These are phyloP conservation scores for Drosophila malerkotliana DNA, from an alignment of 1,140 invertebrate species.

Conservation along the genomic window DNA sequence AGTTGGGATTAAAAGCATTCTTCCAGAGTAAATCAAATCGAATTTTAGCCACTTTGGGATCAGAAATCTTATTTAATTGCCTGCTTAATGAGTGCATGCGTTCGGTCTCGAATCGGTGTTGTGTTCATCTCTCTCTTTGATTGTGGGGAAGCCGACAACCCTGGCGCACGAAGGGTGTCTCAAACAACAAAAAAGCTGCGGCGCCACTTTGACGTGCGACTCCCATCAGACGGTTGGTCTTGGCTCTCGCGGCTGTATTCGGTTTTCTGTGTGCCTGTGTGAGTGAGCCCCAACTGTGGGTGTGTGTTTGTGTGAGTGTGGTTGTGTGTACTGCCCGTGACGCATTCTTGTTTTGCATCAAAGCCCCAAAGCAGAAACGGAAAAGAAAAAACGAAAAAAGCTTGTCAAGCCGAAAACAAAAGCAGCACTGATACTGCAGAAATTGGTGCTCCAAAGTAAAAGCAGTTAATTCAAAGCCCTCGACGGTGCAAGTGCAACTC, in stretches of 20 bases:
- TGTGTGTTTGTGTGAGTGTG: slow-evolving; percentile 33
- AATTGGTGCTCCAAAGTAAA: slow-evolving; percentile 14
- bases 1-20: slow-evolving; percentile 6
- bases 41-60: not conserved
- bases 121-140: not conserved
- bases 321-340: slow-evolving; percentile 56
- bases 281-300: slow-evolving; percentile 24
- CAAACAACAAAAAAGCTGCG: slow-evolving; percentile 70
- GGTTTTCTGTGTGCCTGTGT: slow-evolving; percentile 22
- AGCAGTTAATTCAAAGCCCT: slow-evolving; percentile 33
- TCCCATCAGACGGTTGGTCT: slow-evolving; percentile 74
- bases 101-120: not conserved
- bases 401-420: slow-evolving; percentile 31
- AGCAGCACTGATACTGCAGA: slow-evolving; percentile 34
- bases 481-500: slow-evolving; percentile 43
- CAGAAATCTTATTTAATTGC: not conserved
- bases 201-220: slow-evolving; percentile 74
- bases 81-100: not conserved
- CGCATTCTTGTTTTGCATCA: slow-evolving; percentile 78
- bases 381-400: slow-evolving; percentile 41
- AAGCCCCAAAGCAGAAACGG: slow-evolving; percentile 50
- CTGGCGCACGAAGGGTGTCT: slow-evolving; percentile 62
- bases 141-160: slow-evolving; percentile 30
- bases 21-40: not conserved
- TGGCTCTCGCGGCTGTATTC: slow-evolving; percentile 58